Conservation (phyloP, 2,888 invertebrate genomes). For the Trichogramma evanescens region DNA sequence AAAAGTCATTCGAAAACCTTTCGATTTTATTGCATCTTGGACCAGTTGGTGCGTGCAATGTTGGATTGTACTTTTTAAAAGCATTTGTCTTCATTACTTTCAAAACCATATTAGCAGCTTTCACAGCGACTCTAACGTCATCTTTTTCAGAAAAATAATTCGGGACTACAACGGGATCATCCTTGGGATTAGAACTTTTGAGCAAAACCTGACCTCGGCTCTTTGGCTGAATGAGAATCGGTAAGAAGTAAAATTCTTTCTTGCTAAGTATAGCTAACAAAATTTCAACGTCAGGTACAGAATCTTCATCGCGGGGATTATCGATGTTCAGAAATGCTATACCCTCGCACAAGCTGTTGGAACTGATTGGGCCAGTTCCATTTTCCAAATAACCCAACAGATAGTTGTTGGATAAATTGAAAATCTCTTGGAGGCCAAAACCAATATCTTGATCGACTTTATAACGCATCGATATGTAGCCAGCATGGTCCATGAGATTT, state of each 20-base stretch:
- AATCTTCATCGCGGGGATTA: constrained; percentile 39
- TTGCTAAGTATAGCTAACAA: too few relatives aligned
- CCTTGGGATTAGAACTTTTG: constrained; percentile 57
- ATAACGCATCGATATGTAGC: constrained; percentile 59
- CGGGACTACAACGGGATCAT: constrained; percentile 60
- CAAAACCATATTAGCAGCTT: constrained; percentile 27
- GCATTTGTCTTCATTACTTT: constrained; percentile 55
- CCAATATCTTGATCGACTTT: constrained; percentile 42
- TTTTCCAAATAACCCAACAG: constrained; percentile 51
- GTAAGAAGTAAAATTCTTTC: constrained; percentile 23
- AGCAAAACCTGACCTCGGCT: constrained; percentile 62
- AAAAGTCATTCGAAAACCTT: constrained; percentile 61
- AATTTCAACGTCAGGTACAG: too few relatives aligned
- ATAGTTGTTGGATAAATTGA: constrained; percentile 17
- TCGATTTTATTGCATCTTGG: constrained; percentile 54
- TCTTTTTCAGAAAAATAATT: constrained; percentile 61
- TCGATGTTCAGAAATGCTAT: constrained; percentile 58
- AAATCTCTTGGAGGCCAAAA: constrained; percentile 10
- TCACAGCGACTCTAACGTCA: constrained; percentile 50
- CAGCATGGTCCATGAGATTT: constrained; percentile 65
- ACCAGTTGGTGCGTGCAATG: constrained; percentile 51
- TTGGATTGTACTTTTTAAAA: constrained; percentile 55
- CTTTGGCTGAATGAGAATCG: constrained; percentile 53
- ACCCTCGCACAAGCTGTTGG: constrained; percentile 63
- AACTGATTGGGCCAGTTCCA: constrained; percentile 53